These are phyloP conservation scores for Vollenhovia emeryi DNA, from an alignment of 1,140 invertebrate species.

Conservation along the genomic window DNA sequence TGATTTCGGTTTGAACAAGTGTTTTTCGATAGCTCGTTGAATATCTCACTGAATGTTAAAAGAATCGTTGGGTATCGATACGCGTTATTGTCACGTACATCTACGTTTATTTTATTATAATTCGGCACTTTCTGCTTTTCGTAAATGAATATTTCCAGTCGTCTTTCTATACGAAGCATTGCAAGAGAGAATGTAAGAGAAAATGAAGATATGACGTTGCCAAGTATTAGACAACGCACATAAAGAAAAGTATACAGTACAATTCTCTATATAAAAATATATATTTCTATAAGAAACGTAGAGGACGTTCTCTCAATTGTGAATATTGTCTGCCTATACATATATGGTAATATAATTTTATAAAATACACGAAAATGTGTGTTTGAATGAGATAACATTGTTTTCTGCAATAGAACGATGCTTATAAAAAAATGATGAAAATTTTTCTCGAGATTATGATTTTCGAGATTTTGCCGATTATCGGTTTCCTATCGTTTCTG, in stretches of 20 bases:
- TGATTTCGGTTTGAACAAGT: conserved; percentile 37
- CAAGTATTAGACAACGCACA: neutral
- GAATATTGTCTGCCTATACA: neutral
- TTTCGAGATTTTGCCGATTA: neutral
- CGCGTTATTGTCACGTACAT: neutral
- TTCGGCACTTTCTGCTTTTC: neutral
- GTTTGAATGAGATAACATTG: neutral
- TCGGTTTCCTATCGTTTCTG: neutral
- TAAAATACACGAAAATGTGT: neutral
- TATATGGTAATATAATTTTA: neutral
- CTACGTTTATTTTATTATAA: neutral
- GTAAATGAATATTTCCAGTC: neutral
- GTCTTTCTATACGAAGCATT: neutral
- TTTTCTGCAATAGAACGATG: neutral
- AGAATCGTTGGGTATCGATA: neutral
- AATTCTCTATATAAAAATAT: neutral
- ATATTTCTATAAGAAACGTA: neutral
- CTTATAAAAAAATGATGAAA: neutral
- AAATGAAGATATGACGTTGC: neutral
- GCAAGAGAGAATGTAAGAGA: neutral
- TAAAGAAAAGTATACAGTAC: neutral
- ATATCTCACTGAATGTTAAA: conserved; percentile 2
- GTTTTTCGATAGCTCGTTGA: conserved; percentile 10
- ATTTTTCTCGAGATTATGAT: neutral
- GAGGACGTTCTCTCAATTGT: neutral